Base-by-base conservation (phyloP, 1,140 invertebrate species). In the Trissolcus basalis region DNA sequence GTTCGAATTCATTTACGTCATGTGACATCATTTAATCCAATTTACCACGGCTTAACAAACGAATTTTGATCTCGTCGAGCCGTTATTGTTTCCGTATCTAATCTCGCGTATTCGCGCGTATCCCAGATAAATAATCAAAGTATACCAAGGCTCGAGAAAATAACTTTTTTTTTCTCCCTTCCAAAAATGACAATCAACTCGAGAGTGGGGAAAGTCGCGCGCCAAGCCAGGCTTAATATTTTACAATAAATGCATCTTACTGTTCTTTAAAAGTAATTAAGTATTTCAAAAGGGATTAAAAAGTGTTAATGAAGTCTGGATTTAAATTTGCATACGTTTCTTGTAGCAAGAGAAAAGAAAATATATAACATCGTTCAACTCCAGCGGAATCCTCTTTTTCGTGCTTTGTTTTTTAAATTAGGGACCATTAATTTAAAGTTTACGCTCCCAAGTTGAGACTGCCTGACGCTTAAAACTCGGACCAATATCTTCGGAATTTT, bases 281-380 rank as follows among this genome's bases (percentile, higher is more conserved):
- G 12, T 47, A 53, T 53, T 53, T 63, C 27, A 35, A 19, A 53
- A 35, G 13, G 27, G 53, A 63, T 63, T 12, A 53, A 47, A 54
- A 64, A 47, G 61, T 48, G 47, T 64, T 64, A 64, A 64, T 55
- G 51, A 64, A 63, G 49, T 54, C 43, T 33, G 33, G 60, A 64
- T 64, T 64, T 35, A 64, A 64, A 64, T 64, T 64, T 64, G 61
- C 61, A 64, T 64, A 55, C 43, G 44, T 43, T 55, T 65, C 53
- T 56, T 65, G 41, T 55, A 50, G 16, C 45, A 13, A 63, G 16
- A 35, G 36, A 35, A 47, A 44, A 61, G 32, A 36, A 45, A 43
- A 63, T 19, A 55, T 39, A 55, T 35, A 64, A 64, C 50, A n/a
- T 19, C n/a, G 44, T 45, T 64, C n/a, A 50, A 65, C 61, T 65